Percentiles rank a stretch among this genome's conserved stretches.
Conservation (phyloP, 2,888 invertebrate species). For the Napeogenes sylphis region DNA sequence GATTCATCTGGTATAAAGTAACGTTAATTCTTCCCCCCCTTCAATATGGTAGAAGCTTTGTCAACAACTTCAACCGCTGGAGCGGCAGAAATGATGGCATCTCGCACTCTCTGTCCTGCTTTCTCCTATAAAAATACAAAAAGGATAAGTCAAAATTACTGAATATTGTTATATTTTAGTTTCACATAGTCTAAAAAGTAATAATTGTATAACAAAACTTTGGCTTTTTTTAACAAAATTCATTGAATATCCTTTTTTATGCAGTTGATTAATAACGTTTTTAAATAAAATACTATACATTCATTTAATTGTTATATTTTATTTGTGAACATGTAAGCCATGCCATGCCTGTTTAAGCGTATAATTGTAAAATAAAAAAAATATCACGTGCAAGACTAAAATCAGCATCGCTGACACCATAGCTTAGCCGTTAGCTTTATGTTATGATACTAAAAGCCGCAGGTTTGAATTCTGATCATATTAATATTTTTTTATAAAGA, state of each 20-base stretch:
- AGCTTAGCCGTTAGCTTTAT: no score
- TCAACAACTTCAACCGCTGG: constrained; percentile 36
- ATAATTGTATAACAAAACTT: neutral
- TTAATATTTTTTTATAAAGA: no score
- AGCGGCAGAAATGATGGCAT: constrained; percentile 36
- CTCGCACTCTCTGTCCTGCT: constrained; percentile 34
- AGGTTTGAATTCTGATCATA: no score
- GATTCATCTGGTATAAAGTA: neutral
- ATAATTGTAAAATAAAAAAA: neutral
- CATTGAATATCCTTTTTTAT: neutral
- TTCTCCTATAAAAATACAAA: constrained; percentile 31
- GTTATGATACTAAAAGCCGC: no score
- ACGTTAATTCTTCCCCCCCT: constrained; percentile 17
- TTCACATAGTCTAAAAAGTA: no score
- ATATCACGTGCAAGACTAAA: neutral
- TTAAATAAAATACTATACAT: no score
- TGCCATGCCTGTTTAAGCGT: no score
- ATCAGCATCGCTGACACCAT: no score
- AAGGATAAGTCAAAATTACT: neutral
- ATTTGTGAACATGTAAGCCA: no score
- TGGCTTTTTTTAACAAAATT: neutral
- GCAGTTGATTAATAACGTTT: no score
- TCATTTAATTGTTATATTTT: no score
- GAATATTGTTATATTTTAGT: no score
- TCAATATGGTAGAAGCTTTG: constrained; percentile 28